Base-by-base conservation (phyloP, 2,888 invertebrate species). In the Periphyllus acericola region DNA sequence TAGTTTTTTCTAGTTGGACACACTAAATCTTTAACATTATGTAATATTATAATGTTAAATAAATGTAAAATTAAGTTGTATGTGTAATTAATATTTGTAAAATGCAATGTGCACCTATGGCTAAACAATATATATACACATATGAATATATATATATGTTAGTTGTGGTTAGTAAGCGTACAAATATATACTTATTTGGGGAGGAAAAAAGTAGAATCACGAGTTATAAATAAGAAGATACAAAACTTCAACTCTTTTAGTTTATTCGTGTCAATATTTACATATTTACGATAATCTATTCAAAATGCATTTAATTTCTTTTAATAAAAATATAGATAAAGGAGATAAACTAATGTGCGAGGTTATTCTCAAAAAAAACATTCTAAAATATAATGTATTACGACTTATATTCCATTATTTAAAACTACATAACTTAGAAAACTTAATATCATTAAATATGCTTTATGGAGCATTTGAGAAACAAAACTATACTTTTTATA, bases 91-190 rank as follows among this genome's bases (percentile, higher is more conserved):
- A 66, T 76, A 84, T 52, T 78, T 85, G n/a, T 76, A 68, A 32
- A 68, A 68, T 78, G 34, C 78, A 85, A 85, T 85, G 84, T 46
- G 76, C 68, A 84, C 32, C 68, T 84, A 84, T 78, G 46, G 17
- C 34, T 78, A 85, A 84, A 76, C 55, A 83, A 83, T 60, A 83
- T 36, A 75, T n/a, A n/a, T n/a, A n/a, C n/a, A n/a, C n/a, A n/a
- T n/a, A n/a, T n/a, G n/a, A n/a, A n/a, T n/a, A n/a, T n/a, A n/a
- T n/a, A n/a, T 25, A 83, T 66, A 66, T 75, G 40, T 84, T 76
- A 78, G 34, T 80, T 60, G 72, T 55, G 79, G 86, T 86, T 80
- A 86, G 79, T 80, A 76, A 80, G 72, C 79, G 17, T 86, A 55
- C 80, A 60, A 72, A 14, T 80, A 55, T 72, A 86, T 80, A 80